Evolutionary conservation across 2,888 invertebrate species (phyloP), one percentile per base, ranked within the genome.

Genomic region (Heliconius sara): DNA sequence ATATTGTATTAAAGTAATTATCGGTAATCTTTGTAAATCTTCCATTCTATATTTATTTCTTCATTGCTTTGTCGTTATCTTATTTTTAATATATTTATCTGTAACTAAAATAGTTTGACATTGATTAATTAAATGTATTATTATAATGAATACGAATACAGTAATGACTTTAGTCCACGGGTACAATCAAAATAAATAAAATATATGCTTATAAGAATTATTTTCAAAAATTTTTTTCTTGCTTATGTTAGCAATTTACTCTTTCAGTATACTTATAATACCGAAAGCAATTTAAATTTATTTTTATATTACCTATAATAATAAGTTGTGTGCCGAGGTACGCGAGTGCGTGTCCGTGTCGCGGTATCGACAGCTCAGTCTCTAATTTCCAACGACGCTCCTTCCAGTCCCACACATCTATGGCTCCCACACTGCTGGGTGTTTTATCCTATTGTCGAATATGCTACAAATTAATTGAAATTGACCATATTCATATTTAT

Each of bases 341-440:
- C 0, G 96, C 96, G 5, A 96, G 93, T 2, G 96, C 95, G 85
- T 97, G 97, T 1, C 96, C 97, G 86, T 97, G 97, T 67, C 97
- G 91, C 0, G 97, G 96, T 84, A 96, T 96, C 19, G 96, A 95
- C 95, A 97, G 95, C 85, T 96, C 95, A 0, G 96, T 95, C 81
- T 96, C 94, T 76, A 92, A 93, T 80, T 91, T 94, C 97, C 97
- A 97, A 80, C 91, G 88, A 63, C 95, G 92, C 12, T 89, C 91
- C 78, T 94, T 93, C 86, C 95, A 93, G 86, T 96, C 96, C 96
- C 96, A 96, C 34, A 95, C 89, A 85, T 97, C 97, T 71, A 97
- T 95, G 27, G 94, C 94, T 7, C 94, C 94, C 10, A 96, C 94
- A 82, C 97, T 97, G 81, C 95, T 95, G 0, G 96, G 95, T 1